Percentiles rank a stretch among this genome's conserved stretches.
Evolutionary conservation across 2,888 invertebrate genomes (phyloP).

Genomic region (Zaprionus lineosus): DNA sequence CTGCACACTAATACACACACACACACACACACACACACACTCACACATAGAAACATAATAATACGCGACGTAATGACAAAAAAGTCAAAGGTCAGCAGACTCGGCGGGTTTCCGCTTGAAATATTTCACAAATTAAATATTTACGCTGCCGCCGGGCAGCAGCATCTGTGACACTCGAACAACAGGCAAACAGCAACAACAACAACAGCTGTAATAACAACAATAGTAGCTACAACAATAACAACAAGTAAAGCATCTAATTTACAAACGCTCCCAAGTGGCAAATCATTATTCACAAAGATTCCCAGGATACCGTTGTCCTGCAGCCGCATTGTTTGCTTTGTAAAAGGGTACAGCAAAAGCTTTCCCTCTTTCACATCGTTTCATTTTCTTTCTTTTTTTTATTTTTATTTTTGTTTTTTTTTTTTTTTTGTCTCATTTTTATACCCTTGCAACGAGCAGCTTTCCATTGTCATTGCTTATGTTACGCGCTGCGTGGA

Average conservation of each 20-base stretch:
- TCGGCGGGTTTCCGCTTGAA: constrained; percentile 57
- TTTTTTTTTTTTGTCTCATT: not conserved
- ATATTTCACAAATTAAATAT: constrained; percentile 71
- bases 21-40: constrained; percentile 14
- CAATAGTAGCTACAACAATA: constrained; percentile 21
- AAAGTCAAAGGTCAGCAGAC: constrained; percentile 60
- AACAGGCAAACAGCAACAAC: constrained; percentile 27
- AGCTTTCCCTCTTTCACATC: constrained; percentile 5
- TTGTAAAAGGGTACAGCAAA: constrained; percentile 49
- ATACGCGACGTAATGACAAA: constrained; percentile 23
- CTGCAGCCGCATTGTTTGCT: constrained; percentile 52
- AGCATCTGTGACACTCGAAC: constrained; percentile 41
- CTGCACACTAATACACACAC: constrained; percentile 11
- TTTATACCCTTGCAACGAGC: not conserved
- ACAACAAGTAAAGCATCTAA: constrained; percentile 59
- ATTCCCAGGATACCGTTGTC: constrained; percentile 44
- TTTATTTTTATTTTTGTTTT: not conserved
- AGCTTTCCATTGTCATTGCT: too few species aligned
- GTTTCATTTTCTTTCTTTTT: not conserved
- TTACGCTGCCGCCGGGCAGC: constrained; percentile 62
- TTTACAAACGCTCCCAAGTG: constrained; percentile 76
- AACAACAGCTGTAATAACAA: constrained; percentile 12
- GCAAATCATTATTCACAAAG: constrained; percentile 74
- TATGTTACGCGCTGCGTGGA: too few species aligned
- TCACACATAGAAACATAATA: constrained; percentile 34